phyloP scores from a whole-genome alignment of 2,797 vertebrate genomes.

The Australoheros facetus region DNA sequence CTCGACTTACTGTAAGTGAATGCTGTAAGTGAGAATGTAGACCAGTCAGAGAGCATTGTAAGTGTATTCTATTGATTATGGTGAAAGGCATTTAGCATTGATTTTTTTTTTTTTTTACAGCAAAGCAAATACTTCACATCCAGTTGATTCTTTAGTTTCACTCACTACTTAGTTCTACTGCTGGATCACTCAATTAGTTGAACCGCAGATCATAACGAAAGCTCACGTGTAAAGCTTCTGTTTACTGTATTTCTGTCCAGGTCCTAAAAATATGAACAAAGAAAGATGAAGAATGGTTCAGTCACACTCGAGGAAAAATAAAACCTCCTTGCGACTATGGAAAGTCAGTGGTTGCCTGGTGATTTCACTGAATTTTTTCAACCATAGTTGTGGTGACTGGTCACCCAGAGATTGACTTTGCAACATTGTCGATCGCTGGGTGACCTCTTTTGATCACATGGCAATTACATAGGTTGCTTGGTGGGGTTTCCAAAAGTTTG shows the following conservation, averaged over 20 bases:
- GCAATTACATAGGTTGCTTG: neutral
- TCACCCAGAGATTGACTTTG: neutral
- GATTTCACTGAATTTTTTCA: neutral
- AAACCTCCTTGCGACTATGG: neutral
- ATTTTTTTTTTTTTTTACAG: slow-evolving; percentile 59
- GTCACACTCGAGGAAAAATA: neutral
- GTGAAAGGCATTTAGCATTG: slow-evolving; percentile 60
- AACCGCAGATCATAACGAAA: slow-evolving; percentile 9
- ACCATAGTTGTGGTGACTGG: neutral
- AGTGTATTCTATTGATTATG: slow-evolving; percentile 66
- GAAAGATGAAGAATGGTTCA: neutral
- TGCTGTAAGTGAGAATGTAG: slow-evolving; percentile 39
- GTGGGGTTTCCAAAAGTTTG: neutral
- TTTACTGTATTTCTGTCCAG: neutral
- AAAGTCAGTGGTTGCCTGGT: neutral
- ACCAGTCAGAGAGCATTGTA: slow-evolving; percentile 38
- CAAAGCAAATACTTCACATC: slow-evolving; percentile 51
- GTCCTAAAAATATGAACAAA: neutral
- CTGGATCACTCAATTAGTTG: slow-evolving; percentile 15
- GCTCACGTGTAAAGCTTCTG: neutral
- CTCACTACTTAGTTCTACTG: slow-evolving; percentile 6
- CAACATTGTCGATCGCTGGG: neutral
- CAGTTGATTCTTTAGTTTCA: slow-evolving; percentile 44
- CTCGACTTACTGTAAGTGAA: slow-evolving; percentile 37
- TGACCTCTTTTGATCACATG: neutral